Evolutionary conservation across 2,797 vertebrate genomes (phyloP).

Genomic region (Arrhamphus sclerolepis): DNA sequence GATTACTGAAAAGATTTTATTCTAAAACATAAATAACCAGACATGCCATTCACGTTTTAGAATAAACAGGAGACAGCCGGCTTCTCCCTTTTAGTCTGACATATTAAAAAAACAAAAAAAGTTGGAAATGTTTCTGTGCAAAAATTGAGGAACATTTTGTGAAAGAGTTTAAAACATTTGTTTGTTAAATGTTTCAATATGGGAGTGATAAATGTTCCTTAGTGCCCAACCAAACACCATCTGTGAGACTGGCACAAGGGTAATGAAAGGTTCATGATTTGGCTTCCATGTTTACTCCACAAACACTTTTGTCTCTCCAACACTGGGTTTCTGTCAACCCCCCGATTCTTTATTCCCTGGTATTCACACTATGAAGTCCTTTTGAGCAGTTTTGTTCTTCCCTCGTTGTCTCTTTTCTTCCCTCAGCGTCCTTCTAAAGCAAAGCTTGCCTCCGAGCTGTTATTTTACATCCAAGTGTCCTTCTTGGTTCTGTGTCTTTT

Average conservation of each 20-base stretch:
- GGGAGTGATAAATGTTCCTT: slow-evolving; percentile 49
- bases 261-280: slow-evolving; percentile 53
- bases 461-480: slow-evolving; percentile 41
- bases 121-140: too few relatives aligned
- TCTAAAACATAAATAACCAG: too few relatives aligned
- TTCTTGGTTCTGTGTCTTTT: slow-evolving; percentile 34
- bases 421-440: slow-evolving; percentile 26
- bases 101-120: too few relatives aligned
- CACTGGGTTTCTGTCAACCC: slow-evolving; percentile 33
- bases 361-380: slow-evolving; percentile 27
- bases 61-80: too few relatives aligned
- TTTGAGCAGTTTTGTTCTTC: slow-evolving; percentile 29
- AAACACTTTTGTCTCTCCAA: slow-evolving; percentile 37
- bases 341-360: slow-evolving; percentile 29
- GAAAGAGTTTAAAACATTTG: slow-evolving; percentile 54
- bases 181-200: slow-evolving; percentile 65
- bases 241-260: slow-evolving; percentile 59
- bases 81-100: too few relatives aligned
- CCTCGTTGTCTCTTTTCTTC: slow-evolving; percentile 20
- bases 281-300: slow-evolving; percentile 43
- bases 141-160: slow-evolving; percentile 2
- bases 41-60: too few relatives aligned
- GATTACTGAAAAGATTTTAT: too few relatives aligned
- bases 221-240: slow-evolving; percentile 52
- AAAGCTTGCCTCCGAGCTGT: slow-evolving; percentile 28